These are phyloP conservation scores for Prunella fulvescens DNA, from an alignment of 2,113 vertebrate genomes.

Conservation along the genomic window DNA sequence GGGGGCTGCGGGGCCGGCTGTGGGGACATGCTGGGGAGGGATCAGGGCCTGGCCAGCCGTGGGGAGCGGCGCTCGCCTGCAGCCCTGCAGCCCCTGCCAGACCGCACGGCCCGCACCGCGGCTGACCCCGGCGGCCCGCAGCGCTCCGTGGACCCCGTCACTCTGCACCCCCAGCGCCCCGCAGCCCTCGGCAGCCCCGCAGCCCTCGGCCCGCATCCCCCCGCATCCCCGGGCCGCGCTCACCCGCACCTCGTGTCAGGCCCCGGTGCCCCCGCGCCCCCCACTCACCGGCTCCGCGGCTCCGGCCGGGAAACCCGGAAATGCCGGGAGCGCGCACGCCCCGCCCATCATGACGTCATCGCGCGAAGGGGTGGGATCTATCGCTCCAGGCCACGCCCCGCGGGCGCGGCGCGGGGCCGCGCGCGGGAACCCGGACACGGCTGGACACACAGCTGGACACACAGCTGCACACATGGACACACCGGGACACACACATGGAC, in stretches of 20 bases:
- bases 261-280: neutral
- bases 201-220: too few species aligned
- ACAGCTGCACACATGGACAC: neutral
- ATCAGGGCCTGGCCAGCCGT: neutral
- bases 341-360: neutral
- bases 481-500: too few species aligned
- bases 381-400: neutral
- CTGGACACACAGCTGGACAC: neutral
- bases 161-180: neutral
- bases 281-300: neutral
- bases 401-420: fast-evolving
- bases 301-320: neutral
- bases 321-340: neutral
- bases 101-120: neutral
- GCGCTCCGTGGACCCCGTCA: neutral
- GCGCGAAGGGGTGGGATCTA: fast-evolving
- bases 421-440: fast-evolving
- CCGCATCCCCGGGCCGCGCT: too few species aligned
- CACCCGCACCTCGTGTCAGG: neutral
- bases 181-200: too few species aligned
- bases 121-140: neutral
- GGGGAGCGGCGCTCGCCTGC: neutral
- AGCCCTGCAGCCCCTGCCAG: neutral
- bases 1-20: neutral
- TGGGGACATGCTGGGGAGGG: neutral